Percentiles rank a stretch among this genome's conserved stretches.
Evolutionary conservation across 1,140 invertebrate species (phyloP).

Genomic region (Pogonomyrmex barbatus): DNA sequence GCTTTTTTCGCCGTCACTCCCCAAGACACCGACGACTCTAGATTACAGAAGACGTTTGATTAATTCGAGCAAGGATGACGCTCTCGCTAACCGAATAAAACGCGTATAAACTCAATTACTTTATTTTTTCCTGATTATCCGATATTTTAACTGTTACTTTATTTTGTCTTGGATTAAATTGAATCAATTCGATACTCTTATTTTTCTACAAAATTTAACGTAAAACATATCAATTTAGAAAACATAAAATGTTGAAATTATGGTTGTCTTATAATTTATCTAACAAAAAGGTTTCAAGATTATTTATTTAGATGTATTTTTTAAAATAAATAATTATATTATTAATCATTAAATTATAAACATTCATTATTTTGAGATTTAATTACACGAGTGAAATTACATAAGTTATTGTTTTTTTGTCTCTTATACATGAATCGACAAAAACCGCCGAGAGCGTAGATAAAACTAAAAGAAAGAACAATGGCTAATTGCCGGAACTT

Average conservation of each 20-base stretch:
- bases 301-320: neutral
- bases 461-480: constrained; percentile 27
- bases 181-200: neutral
- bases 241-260: constrained; percentile 12
- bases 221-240: constrained; percentile 3
- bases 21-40: constrained; percentile 41
- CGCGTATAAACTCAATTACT: constrained; percentile 54
- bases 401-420: neutral
- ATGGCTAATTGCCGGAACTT: constrained; percentile 69
- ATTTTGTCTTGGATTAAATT: neutral
- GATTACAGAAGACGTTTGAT: constrained; percentile 59
- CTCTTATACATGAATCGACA: constrained; percentile 43
- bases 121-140: constrained; percentile 16
- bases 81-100: constrained; percentile 48
- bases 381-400: neutral
- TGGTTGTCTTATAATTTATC: neutral
- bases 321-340: neutral
- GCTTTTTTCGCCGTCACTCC: constrained; percentile 30
- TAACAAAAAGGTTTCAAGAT: neutral
- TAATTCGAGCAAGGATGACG: constrained; percentile 43
- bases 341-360: neutral
- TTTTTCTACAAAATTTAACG: neutral
- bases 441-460: neutral
- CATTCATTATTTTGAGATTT: neutral
- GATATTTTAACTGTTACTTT: constrained; percentile 24